Base-by-base conservation (phyloP, 2,113 vertebrate species). In the Pithys albifrons region DNA sequence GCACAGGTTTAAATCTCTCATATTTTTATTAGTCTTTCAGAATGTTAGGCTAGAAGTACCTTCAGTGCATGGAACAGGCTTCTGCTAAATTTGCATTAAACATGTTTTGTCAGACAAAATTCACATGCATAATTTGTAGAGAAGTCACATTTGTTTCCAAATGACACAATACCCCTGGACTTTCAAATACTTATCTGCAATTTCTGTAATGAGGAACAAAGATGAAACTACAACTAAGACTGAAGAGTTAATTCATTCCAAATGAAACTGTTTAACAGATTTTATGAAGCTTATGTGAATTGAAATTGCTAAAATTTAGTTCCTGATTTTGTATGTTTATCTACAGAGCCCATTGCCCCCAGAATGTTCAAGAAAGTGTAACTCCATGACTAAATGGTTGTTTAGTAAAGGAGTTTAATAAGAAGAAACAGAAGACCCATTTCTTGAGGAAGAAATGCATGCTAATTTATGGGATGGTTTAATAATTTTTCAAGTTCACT, bases 401-500 rank as follows among this genome's bases (percentile, higher is more conserved):
- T 90, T 96, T 94, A 84, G 87, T 75, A 89, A 96, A 84, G 46
- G 29, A 91, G 25, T 91, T 86, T 88, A 96, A 92, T 91, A 92
- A 93, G 93, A 94, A 96, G 70, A 35, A 94, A 91, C 74, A 92
- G 78, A 69, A 84, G 73, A 92, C 92, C 66, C 65, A 79, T 92
- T 94, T 94, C 76, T 88, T 78, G 69, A 69, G 76, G 61, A 96
- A 89, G 64, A 95, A 95, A 91, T 78, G 20, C 46, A 94, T 96
- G 67, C 27, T 92, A 94, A 97, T 97, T 97, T 96, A 89, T 92
- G 77, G 78, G 35, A 92, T 55, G 67, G 74, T 93, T 93, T 96
- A 96, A 95, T 96, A 95, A 81, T 88, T 95, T 82, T 94, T 96
- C 91, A 91, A 95, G 86, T 95, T 92, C 88, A 88, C 43, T 95